These are phyloP conservation scores for Catagonus wagneri DNA, from an alignment of 2,113 vertebrate genomes.

Conservation along the genomic window DNA sequence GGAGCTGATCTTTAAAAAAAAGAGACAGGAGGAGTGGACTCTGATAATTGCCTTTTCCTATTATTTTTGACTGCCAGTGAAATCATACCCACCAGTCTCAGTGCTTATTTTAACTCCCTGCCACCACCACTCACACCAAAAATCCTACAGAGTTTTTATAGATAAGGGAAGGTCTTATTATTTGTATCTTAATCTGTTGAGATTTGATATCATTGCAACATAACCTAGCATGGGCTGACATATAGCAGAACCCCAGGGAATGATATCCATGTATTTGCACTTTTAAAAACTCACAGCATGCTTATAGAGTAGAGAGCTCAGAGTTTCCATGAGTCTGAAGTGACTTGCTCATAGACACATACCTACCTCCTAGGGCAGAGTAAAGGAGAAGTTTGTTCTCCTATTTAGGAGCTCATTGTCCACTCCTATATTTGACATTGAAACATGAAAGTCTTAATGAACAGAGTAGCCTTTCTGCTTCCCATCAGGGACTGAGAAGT, in stretches of 20 bases:
- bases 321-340: background rate
- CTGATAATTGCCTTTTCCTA: conserved; percentile 42
- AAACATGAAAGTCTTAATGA: background rate
- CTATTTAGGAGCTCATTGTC: background rate
- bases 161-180: background rate
- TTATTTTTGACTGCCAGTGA: conserved; percentile 4
- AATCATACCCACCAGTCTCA: background rate
- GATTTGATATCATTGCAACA: background rate
- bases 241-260: background rate
- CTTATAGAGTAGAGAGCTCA: background rate
- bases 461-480: background rate
- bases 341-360: background rate
- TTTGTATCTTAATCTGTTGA: background rate
- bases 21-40: background rate
- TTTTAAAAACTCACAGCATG: background rate
- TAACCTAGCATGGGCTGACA: background rate
- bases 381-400: background rate
- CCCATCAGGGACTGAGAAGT: background rate
- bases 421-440: background rate
- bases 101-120: background rate
- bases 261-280: background rate
- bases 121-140: background rate
- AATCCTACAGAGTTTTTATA: background rate
- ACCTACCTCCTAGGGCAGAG: background rate
- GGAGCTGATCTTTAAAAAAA: conserved; percentile 40